phyloP scores from a whole-genome alignment of 1,140 invertebrate species.

The Dolichoris vasculosae region DNA sequence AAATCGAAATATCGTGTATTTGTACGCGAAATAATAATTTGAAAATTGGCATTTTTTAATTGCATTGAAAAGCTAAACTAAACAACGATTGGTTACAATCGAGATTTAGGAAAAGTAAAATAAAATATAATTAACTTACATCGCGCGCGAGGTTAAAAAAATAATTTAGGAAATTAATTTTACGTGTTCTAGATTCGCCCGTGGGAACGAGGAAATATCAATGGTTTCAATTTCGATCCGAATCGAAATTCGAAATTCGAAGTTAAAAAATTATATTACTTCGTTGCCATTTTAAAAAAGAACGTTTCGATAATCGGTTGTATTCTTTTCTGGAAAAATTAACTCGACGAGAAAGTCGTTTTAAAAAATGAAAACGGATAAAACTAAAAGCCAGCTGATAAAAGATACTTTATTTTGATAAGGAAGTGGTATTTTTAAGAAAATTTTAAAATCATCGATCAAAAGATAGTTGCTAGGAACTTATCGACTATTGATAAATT shows the following conservation, averaged over 20 bases:
- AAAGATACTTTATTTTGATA: background rate
- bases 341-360: no score
- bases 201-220: background rate
- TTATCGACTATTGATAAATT: background rate
- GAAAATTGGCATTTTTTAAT: background rate
- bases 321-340: no score
- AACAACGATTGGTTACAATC: no score
- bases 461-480: background rate
- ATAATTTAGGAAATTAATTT: background rate
- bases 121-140: background rate
- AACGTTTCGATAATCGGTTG: no score
- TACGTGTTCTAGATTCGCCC: background rate
- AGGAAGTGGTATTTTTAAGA: background rate
- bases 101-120: no score
- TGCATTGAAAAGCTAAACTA: background rate
- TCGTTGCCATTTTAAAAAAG: no score
- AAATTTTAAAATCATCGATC: background rate
- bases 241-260: no score
- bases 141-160: background rate
- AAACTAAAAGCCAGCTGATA: no score
- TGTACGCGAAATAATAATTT: background rate
- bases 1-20: background rate
- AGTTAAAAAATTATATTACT: no score
- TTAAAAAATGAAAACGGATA: no score
- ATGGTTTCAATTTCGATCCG: background rate